Evolutionary conservation across 2,888 invertebrate species (phyloP).

Genomic region (Thymelicus acteon): DNA sequence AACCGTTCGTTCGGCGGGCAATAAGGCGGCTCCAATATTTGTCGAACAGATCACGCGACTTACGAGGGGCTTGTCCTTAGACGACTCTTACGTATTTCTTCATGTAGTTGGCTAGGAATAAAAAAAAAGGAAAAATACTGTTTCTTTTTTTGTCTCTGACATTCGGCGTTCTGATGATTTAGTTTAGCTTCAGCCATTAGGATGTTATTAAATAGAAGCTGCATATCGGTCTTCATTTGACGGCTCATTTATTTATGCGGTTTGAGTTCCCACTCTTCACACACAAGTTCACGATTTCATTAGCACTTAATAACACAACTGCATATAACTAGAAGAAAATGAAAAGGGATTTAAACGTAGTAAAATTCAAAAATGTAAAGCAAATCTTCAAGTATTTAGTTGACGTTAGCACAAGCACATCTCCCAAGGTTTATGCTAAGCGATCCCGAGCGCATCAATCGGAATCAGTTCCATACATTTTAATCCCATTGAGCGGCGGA

Average conservation of each 20-base stretch:
- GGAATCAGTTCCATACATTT: slow-evolving; percentile 74
- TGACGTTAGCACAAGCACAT: not conserved
- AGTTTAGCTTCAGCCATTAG: too few species aligned
- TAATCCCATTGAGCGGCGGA: slow-evolving; percentile 57
- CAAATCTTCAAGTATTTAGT: not conserved
- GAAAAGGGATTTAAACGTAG: too few species aligned
- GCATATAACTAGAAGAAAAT: too few species aligned
- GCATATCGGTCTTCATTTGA: too few species aligned
- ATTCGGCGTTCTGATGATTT: too few species aligned
- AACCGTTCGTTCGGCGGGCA: slow-evolving; percentile 20
- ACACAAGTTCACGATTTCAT: too few species aligned
- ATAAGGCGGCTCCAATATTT: slow-evolving; percentile 47
- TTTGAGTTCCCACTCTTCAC: too few species aligned
- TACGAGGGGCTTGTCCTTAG: slow-evolving; percentile 10
- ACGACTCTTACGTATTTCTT: slow-evolving; percentile 2
- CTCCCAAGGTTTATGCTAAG: slow-evolving; percentile 18
- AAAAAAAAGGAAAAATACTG: not conserved
- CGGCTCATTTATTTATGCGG: too few species aligned
- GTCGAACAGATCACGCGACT: slow-evolving; percentile 43
- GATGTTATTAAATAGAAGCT: too few species aligned
- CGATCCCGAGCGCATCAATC: slow-evolving; percentile 43
- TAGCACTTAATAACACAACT: too few species aligned
- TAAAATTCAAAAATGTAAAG: too few species aligned
- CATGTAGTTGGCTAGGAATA: not conserved
- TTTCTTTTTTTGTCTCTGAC: not conserved